phyloP scores from a whole-genome alignment of 1,140 invertebrate genomes.

The Drosophila grimshawi region DNA sequence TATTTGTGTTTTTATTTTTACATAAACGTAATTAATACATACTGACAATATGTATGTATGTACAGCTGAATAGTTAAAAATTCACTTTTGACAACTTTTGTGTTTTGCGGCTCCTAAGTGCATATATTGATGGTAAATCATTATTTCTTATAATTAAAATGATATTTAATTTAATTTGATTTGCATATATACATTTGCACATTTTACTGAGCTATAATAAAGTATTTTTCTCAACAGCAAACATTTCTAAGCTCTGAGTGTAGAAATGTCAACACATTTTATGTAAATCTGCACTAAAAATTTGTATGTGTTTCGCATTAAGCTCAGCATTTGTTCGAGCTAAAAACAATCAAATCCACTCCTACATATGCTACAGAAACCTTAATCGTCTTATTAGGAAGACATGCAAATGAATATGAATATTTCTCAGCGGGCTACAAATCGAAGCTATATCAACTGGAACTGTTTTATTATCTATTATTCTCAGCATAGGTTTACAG shows the following conservation, averaged over 20 bases:
- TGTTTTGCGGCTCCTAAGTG: constrained; percentile 1
- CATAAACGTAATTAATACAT: constrained; percentile 8
- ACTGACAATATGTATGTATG: constrained; percentile 25
- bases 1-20: constrained; percentile 12
- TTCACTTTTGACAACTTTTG: background rate
- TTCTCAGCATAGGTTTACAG: constrained; percentile 44
- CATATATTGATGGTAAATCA: background rate
- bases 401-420: constrained; percentile 7
- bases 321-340: background rate
- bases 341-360: background rate
- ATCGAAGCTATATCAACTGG: constrained; percentile 27
- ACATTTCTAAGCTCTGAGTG: background rate
- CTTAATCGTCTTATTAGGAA: background rate
- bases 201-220: constrained; percentile 65
- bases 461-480: constrained; percentile 25
- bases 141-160: background rate
- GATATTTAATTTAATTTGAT: background rate
- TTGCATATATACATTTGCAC: constrained; percentile 41
- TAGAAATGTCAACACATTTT: background rate
- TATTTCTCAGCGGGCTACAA: constrained; percentile 30
- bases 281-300: constrained; percentile 22
- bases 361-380: constrained; percentile 6
- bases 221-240: constrained; percentile 27
- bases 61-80: constrained; percentile 41
- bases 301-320: background rate